phyloP scores from a whole-genome alignment of 1,140 invertebrate genomes.

The Calephelis nemesis region DNA sequence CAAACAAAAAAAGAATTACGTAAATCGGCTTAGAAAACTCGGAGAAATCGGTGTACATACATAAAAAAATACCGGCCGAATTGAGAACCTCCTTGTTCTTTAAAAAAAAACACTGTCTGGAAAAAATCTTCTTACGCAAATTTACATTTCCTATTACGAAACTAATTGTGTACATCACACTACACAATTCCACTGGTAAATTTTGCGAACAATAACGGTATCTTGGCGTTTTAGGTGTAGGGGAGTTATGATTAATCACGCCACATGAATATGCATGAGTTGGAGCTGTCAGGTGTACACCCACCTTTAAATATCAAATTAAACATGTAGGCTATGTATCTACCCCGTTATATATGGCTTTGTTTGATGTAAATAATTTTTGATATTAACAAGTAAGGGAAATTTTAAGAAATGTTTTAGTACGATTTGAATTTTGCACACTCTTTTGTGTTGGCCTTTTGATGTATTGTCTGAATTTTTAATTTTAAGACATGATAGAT shows the following conservation, averaged over 20 bases:
- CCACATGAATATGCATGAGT: conserved; percentile 73
- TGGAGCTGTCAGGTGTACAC: conserved; percentile 58
- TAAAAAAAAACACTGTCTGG: too few species aligned
- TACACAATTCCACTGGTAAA: conserved; percentile 24
- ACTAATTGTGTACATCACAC: conserved; percentile 18
- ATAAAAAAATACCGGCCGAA: too few species aligned
- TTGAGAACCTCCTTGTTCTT: too few species aligned
- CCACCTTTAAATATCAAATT: conserved; percentile 74
- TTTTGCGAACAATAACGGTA: conserved; percentile 32
- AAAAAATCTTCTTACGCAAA: background rate
- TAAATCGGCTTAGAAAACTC: too few species aligned
- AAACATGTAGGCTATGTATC: conserved; percentile 49
- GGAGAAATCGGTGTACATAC: too few species aligned
- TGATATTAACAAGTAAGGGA: too few species aligned
- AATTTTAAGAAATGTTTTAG: too few species aligned
- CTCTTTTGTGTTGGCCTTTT: too few species aligned
- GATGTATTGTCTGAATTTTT: too few species aligned
- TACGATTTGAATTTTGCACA: too few species aligned
- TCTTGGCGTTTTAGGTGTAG: conserved; percentile 46
- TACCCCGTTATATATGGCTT: background rate
- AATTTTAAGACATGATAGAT: too few species aligned
- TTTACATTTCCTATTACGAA: background rate
- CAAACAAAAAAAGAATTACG: too few species aligned
- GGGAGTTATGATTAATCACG: conserved; percentile 68
- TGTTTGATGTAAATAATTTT: background rate